Percentiles rank a stretch among this genome's conserved stretches.
These are phyloP conservation scores for Neoaliturus tenellus DNA, from an alignment of 2,888 invertebrate species.

Conservation along the genomic window DNA sequence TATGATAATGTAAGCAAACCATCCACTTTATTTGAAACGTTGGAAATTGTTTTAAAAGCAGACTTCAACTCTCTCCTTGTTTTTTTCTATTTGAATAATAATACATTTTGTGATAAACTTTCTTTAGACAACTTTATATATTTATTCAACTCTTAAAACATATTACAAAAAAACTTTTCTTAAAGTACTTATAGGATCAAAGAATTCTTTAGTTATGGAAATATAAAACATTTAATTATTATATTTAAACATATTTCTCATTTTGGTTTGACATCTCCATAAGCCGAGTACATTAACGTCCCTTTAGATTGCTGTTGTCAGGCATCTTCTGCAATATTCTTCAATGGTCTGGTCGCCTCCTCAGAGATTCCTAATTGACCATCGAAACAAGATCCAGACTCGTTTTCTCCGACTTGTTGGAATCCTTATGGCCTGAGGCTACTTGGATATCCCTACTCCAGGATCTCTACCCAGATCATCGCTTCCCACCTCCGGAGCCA, in stretches of 20 bases:
- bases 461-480: background rate
- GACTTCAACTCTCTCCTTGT: background rate
- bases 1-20: too few species aligned
- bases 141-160: conserved; percentile 10
- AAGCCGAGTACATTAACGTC: background rate
- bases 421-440: background rate
- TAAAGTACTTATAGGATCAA: too few species aligned
- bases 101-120: conserved; percentile 9
- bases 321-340: background rate
- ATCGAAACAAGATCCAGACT: background rate
- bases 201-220: too few species aligned
- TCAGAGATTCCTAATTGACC: background rate
- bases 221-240: too few species aligned
- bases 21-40: too few species aligned
- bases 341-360: background rate
- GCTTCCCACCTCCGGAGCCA: background rate
- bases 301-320: background rate
- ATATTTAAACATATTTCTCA: too few species aligned
- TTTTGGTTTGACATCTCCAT: too few species aligned
- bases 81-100: conserved; percentile 20
- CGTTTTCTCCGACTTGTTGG: background rate
- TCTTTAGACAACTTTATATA: background rate
- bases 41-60: background rate
- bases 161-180: conserved; percentile 15
- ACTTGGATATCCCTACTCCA: background rate